phyloP scores from a whole-genome alignment of 2,113 vertebrate species.

The Entomyzon cyanotis region DNA sequence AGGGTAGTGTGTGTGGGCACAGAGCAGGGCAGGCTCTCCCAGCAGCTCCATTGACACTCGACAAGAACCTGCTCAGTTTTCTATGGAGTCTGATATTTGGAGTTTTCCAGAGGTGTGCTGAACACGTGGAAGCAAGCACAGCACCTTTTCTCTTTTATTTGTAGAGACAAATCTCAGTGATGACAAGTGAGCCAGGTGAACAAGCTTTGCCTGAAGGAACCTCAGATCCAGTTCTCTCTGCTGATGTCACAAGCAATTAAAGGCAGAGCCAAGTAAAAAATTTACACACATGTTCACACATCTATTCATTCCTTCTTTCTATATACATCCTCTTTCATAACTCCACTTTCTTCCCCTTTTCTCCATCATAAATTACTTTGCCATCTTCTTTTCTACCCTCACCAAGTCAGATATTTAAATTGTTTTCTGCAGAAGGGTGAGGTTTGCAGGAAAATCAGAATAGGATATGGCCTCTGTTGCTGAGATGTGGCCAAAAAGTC shows the following conservation, averaged over 20 bases:
- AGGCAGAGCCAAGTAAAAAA: neutral
- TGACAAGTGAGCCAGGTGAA: neutral
- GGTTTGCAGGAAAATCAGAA: neutral
- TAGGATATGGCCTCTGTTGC: neutral
- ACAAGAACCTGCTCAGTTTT: neutral
- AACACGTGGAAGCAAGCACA: neutral
- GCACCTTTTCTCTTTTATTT: neutral
- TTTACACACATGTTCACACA: neutral
- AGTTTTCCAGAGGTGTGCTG: neutral
- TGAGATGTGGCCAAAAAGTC: neutral
- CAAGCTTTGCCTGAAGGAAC: neutral
- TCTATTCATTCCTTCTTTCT: neutral
- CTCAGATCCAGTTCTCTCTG: neutral
- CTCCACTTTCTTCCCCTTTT: neutral
- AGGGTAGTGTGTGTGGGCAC: no score
- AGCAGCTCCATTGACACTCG: accelerated
- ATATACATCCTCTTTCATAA: neutral
- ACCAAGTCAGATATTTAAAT: neutral
- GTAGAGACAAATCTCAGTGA: neutral
- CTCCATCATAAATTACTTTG: neutral
- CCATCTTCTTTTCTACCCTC: neutral
- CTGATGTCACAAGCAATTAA: neutral
- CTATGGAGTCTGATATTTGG: neutral
- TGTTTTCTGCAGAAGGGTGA: neutral
- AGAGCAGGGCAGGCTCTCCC: neutral